phyloP scores from a whole-genome alignment of 64 coral and sea anemone genomes.

The Pocillopora verrucosa region DNA sequence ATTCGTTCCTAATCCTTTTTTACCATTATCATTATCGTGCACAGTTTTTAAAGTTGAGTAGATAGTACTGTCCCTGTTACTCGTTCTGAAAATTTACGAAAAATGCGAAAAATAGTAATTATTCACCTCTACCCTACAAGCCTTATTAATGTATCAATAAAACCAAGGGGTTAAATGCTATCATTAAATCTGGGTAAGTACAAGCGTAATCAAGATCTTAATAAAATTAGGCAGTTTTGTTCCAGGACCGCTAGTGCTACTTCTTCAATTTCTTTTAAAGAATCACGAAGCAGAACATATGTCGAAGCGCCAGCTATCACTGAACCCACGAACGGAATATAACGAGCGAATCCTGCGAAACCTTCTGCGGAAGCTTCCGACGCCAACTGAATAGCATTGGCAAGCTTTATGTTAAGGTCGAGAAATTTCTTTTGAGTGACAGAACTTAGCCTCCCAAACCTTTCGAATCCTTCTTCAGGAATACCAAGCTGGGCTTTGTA shows the following conservation, averaged over 20 bases:
- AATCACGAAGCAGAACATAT: slow-evolving; percentile 26
- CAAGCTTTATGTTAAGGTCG: not conserved
- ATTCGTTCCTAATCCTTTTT: no score
- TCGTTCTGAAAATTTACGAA: no score
- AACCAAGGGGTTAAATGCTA: not conserved
- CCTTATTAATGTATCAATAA: no score
- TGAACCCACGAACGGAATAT: slow-evolving; percentile 19
- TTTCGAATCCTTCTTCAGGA: slow-evolving; percentile 12
- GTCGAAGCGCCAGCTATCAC: slow-evolving; percentile 32
- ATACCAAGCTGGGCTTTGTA: slow-evolving; percentile 49
- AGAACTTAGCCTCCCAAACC: slow-evolving; percentile 13
- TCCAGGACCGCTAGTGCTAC: not conserved
- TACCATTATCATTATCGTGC: no score
- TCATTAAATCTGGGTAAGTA: not conserved
- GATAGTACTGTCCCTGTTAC: no score
- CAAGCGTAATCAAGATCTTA: slow-evolving; percentile 7
- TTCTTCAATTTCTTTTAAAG: slow-evolving; percentile 23
- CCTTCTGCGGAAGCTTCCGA: not conserved
- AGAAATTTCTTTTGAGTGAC: slow-evolving; percentile 26
- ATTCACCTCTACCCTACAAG: no score
- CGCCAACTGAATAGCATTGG: not conserved
- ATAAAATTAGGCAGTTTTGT: not conserved
- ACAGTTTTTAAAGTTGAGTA: no score
- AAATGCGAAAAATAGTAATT: no score
- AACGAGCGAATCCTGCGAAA: slow-evolving; percentile 10